Evolutionary conservation across 2,113 vertebrate genomes (phyloP).

Genomic region (Mormyrus iriodes): DNA sequence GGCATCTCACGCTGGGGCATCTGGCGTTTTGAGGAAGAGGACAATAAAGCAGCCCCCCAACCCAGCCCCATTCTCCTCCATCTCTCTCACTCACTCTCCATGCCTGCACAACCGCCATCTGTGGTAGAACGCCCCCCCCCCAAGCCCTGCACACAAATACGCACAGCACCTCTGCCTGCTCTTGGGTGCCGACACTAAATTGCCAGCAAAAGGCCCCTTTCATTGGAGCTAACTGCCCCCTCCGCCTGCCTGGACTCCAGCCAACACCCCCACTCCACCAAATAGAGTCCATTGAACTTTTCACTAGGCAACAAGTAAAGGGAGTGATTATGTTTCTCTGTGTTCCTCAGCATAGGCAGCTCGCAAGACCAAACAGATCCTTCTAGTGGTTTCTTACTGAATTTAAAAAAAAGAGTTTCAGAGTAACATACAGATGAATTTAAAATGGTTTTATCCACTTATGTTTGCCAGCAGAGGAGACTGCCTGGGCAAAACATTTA

Average conservation of each 20-base stretch:
- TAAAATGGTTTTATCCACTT: not conserved
- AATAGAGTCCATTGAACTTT: not conserved
- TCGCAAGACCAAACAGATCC: not conserved
- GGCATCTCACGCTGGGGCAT: slow-evolving; percentile 6
- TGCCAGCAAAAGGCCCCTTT: slow-evolving; percentile 15
- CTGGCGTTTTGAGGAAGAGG: slow-evolving; percentile 16
- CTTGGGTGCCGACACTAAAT: not conserved
- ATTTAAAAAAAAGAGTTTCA: not conserved
- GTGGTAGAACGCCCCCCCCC: not conserved
- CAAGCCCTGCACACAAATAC: not conserved
- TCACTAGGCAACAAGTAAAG: not conserved
- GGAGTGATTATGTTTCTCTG: not conserved
- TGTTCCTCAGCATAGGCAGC: not conserved
- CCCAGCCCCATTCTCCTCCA: not conserved
- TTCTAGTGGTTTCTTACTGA: not conserved
- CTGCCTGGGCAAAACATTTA: not conserved
- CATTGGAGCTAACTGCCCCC: not conserved
- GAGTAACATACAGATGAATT: not conserved
- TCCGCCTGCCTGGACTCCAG: not conserved
- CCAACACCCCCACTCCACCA: not conserved
- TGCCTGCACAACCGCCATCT: not conserved
- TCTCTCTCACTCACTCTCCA: not conserved
- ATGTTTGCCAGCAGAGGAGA: not conserved
- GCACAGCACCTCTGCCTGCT: not conserved
- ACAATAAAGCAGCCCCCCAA: slow-evolving; percentile 5